Conservation (phyloP, 2,113 vertebrate genomes). For the Psittacus erithacus region DNA sequence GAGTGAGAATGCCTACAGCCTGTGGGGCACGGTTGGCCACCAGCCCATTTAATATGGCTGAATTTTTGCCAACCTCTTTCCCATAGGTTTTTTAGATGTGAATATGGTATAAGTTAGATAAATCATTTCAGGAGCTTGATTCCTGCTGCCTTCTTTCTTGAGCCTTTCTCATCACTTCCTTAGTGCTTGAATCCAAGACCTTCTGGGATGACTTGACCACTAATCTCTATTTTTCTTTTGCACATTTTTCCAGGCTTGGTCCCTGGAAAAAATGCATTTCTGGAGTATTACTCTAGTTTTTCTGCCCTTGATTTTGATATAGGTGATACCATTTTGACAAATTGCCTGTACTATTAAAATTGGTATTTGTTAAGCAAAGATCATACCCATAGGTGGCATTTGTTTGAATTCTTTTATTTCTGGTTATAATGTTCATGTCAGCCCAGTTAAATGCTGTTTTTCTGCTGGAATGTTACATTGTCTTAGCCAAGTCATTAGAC, state of each 20-base stretch:
- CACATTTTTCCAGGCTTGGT: neutral
- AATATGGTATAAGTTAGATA: neutral
- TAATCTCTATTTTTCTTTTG: neutral
- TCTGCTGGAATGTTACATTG: neutral
- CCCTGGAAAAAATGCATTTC: neutral
- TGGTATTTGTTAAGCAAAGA: neutral
- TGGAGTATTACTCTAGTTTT: neutral
- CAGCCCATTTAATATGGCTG: neutral
- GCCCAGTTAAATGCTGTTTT: slow-evolving; percentile 32
- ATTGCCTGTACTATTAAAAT: neutral
- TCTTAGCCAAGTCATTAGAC: neutral
- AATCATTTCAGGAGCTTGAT: neutral
- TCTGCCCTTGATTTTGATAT: neutral
- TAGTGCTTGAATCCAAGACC: neutral
- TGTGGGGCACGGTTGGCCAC: neutral
- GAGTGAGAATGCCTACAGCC: neutral
- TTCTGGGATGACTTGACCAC: neutral
- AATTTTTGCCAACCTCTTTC: neutral
- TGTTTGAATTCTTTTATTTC: neutral
- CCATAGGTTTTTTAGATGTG: neutral
- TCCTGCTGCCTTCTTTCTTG: neutral
- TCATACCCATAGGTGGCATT: neutral
- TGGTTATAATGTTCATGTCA: neutral
- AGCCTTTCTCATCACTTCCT: neutral
- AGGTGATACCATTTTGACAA: neutral